Conservation (phyloP, 2,113 vertebrate genomes). For the Puffinus mauretanicus region DNA sequence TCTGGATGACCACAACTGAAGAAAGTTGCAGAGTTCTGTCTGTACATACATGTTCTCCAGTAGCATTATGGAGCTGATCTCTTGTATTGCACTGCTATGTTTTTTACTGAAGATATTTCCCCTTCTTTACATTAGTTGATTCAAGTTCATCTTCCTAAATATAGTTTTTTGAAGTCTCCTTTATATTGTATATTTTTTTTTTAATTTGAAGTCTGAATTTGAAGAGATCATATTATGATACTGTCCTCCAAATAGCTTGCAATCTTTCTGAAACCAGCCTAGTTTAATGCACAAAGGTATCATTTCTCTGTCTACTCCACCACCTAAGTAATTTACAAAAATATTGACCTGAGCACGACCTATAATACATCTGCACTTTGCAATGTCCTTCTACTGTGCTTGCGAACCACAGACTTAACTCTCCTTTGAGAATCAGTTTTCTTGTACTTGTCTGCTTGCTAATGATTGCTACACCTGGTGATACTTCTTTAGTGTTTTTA, state of each 20-base stretch:
- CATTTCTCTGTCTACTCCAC: not conserved
- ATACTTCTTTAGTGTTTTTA: not conserved
- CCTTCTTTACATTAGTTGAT: not conserved
- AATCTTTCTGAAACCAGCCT: not conserved
- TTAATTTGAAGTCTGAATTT: not conserved
- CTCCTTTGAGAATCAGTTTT: not conserved
- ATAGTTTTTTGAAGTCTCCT: not conserved
- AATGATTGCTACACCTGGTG: not conserved
- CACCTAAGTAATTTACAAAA: not conserved
- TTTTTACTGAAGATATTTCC: not conserved
- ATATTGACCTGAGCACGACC: not conserved
- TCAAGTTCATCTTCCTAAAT: not conserved
- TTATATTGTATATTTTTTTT: not conserved
- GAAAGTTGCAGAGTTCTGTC: not conserved
- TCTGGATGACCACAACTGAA: not conserved
- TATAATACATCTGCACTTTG: not conserved
- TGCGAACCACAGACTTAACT: not conserved
- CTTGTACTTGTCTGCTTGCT: not conserved
- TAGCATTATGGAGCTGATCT: not conserved
- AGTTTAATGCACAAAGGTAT: not conserved
- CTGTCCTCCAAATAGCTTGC: not conserved
- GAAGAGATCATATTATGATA: not conserved
- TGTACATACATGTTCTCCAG: not conserved
- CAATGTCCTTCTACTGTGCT: not conserved
- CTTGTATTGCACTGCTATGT: accelerated